Evolutionary conservation across 1,140 invertebrate genomes (phyloP), one percentile per base, ranked within the genome.

Genomic region (Paramacrobiotus metropolitanus): DNA sequence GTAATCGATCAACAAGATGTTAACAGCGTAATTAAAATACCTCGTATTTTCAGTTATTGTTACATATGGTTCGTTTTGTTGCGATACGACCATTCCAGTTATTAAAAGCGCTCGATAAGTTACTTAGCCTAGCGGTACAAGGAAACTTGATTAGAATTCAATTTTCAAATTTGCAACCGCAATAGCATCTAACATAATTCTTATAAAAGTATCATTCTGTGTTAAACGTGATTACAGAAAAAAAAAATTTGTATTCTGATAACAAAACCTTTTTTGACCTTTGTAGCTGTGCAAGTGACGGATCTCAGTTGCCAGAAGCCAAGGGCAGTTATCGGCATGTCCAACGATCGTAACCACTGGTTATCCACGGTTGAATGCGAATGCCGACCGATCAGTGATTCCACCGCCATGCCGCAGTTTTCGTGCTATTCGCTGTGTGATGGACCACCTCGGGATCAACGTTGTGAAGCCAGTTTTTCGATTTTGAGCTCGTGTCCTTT

Each of bases 281-380:
- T 55, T 55, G 15, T 28, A 55, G 48, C 48, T 24, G 24, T 55
- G 9, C 24, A 20, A 28, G 48, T 55, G 15, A 28, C 15, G 15
- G 48, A 55, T 24, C 24, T 55, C 4, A 55, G 15, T 28, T 55
- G 48, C 48, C 15, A 15, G 24, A 15, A 4, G 48, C 4, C 9
- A 9, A 15, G 24, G 24, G 4, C 15, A 28, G 24, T 55, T 24
- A 28, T 55, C 15, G 48, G 48, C 24, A 15, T 55, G 48, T 55
- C 48, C 15, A 55, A 55, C 28, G 48, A 55, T 28, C 48, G 48
- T 15, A 55, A 55, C 48, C 48, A 55, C 48, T 55, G 48, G 48
- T 28, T 55, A 15, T 55, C 48, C 48, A 55, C 48, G 24, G 48
- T 55, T 4, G 48, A 55, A 55, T 55, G 48, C 48, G 48, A 55